Evolutionary conservation across 2,113 vertebrate genomes (phyloP).

Genomic region (Rhombomys opimus): DNA sequence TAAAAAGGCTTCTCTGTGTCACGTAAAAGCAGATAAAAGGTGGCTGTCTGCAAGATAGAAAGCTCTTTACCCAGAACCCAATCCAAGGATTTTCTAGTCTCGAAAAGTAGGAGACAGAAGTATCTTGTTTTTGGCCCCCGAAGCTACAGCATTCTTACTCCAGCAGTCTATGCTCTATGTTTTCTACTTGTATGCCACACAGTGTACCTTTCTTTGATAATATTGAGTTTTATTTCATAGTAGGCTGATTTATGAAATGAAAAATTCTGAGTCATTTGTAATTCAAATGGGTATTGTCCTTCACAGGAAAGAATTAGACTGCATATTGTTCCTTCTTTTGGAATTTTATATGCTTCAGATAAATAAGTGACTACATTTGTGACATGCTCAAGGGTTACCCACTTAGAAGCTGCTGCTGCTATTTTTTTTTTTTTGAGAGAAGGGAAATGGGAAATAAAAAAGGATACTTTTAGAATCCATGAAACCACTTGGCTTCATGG

Average conservation of each 20-base stretch:
- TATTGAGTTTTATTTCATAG: not conserved
- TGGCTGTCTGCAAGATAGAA: not conserved
- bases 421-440: slow-evolving; percentile 3
- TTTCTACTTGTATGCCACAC: not conserved
- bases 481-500: slow-evolving; percentile 22
- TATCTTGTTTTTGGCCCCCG: not conserved
- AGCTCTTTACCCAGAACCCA: not conserved
- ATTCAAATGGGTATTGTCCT: not conserved
- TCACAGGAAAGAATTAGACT: not conserved
- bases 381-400: not conserved
- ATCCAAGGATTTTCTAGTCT: not conserved
- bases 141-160: not conserved
- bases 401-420: slow-evolving; percentile 15
- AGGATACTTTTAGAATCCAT: slow-evolving; percentile 13
- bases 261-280: not conserved
- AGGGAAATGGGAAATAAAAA: slow-evolving; percentile 13
- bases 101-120: not conserved
- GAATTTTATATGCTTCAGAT: slow-evolving; percentile 5
- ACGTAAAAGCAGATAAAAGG: not conserved
- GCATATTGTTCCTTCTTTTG: not conserved
- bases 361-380: not conserved
- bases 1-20: not conserved
- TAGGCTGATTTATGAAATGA: not conserved
- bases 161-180: not conserved
- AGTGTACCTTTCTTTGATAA: not conserved